phyloP scores from a whole-genome alignment of 2,113 vertebrate species.

The Lycaon pictus region DNA sequence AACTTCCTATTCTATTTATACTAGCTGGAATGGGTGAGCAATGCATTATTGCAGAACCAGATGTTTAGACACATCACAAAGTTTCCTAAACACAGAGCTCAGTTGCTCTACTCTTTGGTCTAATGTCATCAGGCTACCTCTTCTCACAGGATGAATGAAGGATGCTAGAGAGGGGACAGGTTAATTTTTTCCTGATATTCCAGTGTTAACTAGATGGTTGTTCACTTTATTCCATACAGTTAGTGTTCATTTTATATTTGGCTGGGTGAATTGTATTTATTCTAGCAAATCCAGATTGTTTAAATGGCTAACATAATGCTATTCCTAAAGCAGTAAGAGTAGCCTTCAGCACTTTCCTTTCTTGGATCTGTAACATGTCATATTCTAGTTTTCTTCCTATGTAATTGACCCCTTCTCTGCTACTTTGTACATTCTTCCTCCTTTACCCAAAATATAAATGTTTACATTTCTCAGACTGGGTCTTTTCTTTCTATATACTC shows the following conservation, averaged over 20 bases:
- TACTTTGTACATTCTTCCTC: background rate
- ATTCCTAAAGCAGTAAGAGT: background rate
- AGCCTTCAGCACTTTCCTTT: background rate
- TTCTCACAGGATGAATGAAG: background rate
- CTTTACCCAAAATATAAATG: background rate
- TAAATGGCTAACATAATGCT: background rate
- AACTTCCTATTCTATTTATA: background rate
- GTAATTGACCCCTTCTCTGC: background rate
- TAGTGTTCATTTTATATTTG: background rate
- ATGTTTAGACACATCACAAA: background rate
- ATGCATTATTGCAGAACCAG: background rate
- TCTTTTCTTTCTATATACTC: background rate
- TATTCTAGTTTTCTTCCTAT: background rate
- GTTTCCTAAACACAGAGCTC: background rate
- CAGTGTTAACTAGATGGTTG: background rate
- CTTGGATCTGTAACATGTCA: background rate
- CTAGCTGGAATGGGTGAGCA: background rate
- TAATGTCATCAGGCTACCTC: background rate
- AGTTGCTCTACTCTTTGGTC: background rate
- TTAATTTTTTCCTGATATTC: background rate
- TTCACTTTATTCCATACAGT: background rate
- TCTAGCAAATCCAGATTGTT: background rate
- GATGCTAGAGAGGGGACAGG: background rate
- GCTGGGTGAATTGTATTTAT: background rate
- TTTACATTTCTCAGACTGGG: background rate